Evolutionary conservation across 2,113 vertebrate species (phyloP).

Genomic region (Megaleporinus macrocephalus): DNA sequence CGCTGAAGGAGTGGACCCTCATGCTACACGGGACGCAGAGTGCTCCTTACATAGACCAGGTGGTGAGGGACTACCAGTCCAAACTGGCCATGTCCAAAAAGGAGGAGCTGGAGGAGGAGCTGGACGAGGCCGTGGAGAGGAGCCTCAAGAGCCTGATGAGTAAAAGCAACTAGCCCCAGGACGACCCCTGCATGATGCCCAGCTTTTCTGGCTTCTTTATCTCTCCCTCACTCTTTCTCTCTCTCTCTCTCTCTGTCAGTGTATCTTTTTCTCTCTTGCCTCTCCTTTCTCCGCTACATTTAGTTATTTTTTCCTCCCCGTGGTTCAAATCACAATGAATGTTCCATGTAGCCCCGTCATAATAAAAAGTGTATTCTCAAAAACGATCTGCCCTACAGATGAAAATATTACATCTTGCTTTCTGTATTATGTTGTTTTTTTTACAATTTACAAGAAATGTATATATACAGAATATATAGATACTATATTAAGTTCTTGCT

Average conservation of each 20-base stretch:
- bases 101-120: slow-evolving; percentile 96
- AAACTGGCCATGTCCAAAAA: slow-evolving; percentile 99
- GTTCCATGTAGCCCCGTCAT: slow-evolving; percentile 77
- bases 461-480: slow-evolving; percentile 64
- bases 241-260: slow-evolving; percentile 53
- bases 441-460: slow-evolving; percentile 72
- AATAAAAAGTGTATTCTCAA: slow-evolving; percentile 74
- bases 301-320: slow-evolving; percentile 65
- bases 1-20: slow-evolving; percentile 96
- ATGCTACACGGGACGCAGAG: slow-evolving; percentile 99
- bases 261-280: slow-evolving; percentile 46
- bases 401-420: slow-evolving; percentile 65
- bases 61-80: slow-evolving; percentile 97
- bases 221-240: slow-evolving; percentile 47
- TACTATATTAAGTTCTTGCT: slow-evolving; percentile 66
- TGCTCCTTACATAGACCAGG: slow-evolving; percentile 98
- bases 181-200: slow-evolving; percentile 74
- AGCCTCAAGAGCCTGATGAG: slow-evolving; percentile 94
- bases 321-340: slow-evolving; percentile 73
- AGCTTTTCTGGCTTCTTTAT: slow-evolving; percentile 46
- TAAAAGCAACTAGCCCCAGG: slow-evolving; percentile 79
- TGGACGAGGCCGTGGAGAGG: slow-evolving; percentile 96
- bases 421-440: slow-evolving; percentile 76
- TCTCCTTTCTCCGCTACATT: slow-evolving; percentile 42
- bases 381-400: slow-evolving; percentile 69